These are phyloP conservation scores for Rhopilema esculentum DNA, from an alignment of 30 jellyfish, hydroid and myxozoan genomes.

Conservation along the genomic window DNA sequence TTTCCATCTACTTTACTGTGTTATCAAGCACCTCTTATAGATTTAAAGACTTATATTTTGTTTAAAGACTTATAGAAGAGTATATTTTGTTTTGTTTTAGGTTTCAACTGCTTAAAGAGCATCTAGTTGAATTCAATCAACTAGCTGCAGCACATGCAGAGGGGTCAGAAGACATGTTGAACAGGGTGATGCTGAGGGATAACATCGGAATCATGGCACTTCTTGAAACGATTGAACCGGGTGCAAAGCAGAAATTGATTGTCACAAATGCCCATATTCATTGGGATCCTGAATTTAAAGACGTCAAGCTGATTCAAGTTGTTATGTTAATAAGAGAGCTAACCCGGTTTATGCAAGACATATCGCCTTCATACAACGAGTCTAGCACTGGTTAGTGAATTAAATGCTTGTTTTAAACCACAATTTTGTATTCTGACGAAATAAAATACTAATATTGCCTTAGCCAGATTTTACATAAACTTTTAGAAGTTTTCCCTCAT, in stretches of 20 bases:
- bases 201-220: slow-evolving; percentile 96
- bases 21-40: too few species aligned
- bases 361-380: slow-evolving; percentile 40
- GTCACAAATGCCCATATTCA: slow-evolving; percentile 97
- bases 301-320: slow-evolving; percentile 92
- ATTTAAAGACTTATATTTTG: too few species aligned
- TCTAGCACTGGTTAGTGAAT: slow-evolving; percentile 33
- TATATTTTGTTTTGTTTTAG: slow-evolving; percentile 16
- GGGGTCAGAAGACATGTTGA: slow-evolving; percentile 95
- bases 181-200: slow-evolving; percentile 94
- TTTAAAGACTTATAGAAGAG: too few species aligned
- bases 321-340: slow-evolving; percentile 93
- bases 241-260: slow-evolving; percentile 71
- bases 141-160: slow-evolving; percentile 98
- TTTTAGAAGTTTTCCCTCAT: too few species aligned
- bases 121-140: slow-evolving; percentile 94
- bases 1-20: background rate
- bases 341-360: slow-evolving; percentile 81
- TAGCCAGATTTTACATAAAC: too few species aligned
- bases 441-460: too few species aligned
- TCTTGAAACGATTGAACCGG: slow-evolving; percentile 80
- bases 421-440: background rate
- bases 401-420: background rate
- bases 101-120: slow-evolving; percentile 85
- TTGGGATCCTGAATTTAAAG: slow-evolving; percentile 97